Evolutionary conservation across 2,113 vertebrate genomes (phyloP), one percentile per base, ranked within the genome.

Genomic region (Aegotheles bennettii): DNA sequence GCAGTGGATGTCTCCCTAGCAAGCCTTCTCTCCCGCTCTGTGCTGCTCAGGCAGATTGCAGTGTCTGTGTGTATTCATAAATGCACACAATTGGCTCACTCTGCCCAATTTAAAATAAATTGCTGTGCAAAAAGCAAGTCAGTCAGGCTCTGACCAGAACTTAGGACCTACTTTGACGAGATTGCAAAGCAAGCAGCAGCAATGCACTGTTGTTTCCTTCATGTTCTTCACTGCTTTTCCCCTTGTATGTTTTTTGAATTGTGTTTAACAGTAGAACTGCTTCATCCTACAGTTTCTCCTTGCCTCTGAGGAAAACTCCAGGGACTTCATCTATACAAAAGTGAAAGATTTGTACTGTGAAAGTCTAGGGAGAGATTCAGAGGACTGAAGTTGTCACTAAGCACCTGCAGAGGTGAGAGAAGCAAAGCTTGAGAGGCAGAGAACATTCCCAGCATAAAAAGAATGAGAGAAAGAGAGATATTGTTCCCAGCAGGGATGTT

Each of bases 271-370:
- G 63, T 26, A 51, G 42, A 76, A 56, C 19, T 67, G 67, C 54
- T n/a, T 74, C 38, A 11, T 80, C 67, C 75, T 80, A n/a, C 70
- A 69, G 63, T 63, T 94, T 88, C 63, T 86, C 28, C 50, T 86
- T 53, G 23, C 29, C 79, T 92, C 75, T 57, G 54, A 92, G 85
- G 64, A 95, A 92, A 94, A 75, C 85, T 92, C 79, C 75, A 84
- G 92, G 78, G 92, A 50, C 36, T 82, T 88, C 74, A 59, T 77
- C n/a, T 26, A 70, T 90, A 92, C 67, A 79, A 92, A 93, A 93
- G 88, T 0, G 0, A 57, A 71, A 85, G 57, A 86, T 92, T 83
- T 94, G 79, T 95, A 73, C 75, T 76, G 13, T 61, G 26, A 57
- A 83, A 25, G 78, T 69, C 92, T 93, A 69, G 67, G 50, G 63